phyloP scores from a whole-genome alignment of 2,888 invertebrate species.

The Caenorhabditis angaria region DNA sequence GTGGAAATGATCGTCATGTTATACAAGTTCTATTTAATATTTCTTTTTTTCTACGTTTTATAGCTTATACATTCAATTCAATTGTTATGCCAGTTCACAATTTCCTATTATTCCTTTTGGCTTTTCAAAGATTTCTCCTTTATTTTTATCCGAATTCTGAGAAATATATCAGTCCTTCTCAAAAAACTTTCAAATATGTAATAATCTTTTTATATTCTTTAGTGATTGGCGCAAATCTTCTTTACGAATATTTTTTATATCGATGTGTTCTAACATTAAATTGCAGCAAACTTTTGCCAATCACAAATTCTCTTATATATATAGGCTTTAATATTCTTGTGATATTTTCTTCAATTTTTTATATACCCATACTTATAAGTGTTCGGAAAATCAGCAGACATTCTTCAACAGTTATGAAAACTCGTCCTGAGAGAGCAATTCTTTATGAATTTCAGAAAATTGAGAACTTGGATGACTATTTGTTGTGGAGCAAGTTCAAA shows the following conservation, averaged over 20 bases:
- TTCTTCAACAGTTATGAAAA: neutral
- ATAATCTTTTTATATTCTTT: too few relatives aligned
- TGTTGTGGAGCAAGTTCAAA: too few relatives aligned
- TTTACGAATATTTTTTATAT: too few relatives aligned
- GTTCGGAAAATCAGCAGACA: neutral
- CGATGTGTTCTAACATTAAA: too few relatives aligned
- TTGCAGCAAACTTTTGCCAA: too few relatives aligned
- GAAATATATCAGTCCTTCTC: neutral
- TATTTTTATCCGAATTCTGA: neutral
- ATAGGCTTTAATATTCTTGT: neutral
- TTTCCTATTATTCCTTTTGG: neutral
- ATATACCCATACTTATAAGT: neutral
- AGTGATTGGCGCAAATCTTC: too few relatives aligned
- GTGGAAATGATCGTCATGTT: neutral
- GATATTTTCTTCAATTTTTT: neutral
- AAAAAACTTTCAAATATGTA: too few relatives aligned
- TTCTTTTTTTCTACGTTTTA: neutral
- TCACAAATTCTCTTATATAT: neutral
- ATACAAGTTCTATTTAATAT: neutral
- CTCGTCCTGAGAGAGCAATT: neutral
- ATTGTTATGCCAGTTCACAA: neutral
- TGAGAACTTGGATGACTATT: too few relatives aligned
- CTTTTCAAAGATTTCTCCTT: neutral
- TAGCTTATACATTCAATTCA: neutral
- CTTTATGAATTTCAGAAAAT: too few relatives aligned